Evolutionary conservation across 37 sponge, comb jelly and placozoan genomes (phyloP).

Genomic region (Crambe crambe): DNA sequence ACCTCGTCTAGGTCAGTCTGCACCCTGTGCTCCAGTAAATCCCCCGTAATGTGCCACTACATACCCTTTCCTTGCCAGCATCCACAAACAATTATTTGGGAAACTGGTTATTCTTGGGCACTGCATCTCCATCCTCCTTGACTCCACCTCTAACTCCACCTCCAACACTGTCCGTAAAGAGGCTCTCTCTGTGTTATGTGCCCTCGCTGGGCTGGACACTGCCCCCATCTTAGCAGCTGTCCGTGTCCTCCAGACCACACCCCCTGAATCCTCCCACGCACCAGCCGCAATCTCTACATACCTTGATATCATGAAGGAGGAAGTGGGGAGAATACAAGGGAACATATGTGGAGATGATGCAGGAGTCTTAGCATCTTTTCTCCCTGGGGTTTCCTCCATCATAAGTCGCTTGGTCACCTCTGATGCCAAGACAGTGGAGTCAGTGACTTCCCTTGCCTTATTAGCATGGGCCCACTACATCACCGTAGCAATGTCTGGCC

Average conservation of each 20-base stretch:
- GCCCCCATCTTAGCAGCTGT: background rate
- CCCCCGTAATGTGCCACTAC: no score
- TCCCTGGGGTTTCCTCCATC: slow-evolving; percentile 54
- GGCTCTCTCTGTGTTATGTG: slow-evolving; percentile 14
- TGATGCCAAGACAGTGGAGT: slow-evolving; percentile 16
- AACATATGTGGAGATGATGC: background rate
- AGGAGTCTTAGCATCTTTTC: slow-evolving; percentile 45
- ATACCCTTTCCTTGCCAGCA: slow-evolving; percentile 8
- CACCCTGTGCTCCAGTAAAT: background rate
- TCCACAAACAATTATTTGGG: background rate
- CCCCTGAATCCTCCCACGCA: background rate
- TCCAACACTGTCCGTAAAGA: slow-evolving; percentile 26
- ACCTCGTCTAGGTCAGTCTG: background rate
- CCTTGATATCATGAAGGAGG: background rate
- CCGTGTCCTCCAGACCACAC: background rate
- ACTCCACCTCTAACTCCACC: background rate
- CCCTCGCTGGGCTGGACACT: slow-evolving; percentile 40
- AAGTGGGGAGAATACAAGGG: slow-evolving; percentile 9
- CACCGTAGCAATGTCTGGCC: slow-evolving; percentile 24
- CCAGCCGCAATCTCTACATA: background rate
- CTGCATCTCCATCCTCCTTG: slow-evolving; percentile 58
- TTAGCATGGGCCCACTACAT: slow-evolving; percentile 44
- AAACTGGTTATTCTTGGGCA: slow-evolving; percentile 51
- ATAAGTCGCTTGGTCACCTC: slow-evolving; percentile 46
- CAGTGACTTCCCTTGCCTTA: background rate